Conservation (phyloP, 2,113 vertebrate species). For the Trichechus manatus region DNA sequence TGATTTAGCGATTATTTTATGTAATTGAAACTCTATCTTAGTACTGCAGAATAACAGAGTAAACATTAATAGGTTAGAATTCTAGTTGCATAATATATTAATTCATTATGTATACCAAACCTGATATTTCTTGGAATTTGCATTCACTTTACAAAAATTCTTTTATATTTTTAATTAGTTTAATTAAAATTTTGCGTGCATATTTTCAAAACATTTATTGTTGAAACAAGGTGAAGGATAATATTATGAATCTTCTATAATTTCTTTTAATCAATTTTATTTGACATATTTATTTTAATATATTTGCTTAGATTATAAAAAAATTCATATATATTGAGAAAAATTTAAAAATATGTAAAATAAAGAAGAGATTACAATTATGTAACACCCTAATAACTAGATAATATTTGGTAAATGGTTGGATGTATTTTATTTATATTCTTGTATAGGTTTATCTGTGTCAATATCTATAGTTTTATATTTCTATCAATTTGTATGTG, state of each 20-base stretch:
- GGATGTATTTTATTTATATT: background rate
- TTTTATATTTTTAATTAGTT: background rate
- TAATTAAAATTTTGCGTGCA: background rate
- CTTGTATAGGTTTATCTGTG: background rate
- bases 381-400: background rate
- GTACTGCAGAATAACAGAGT: background rate
- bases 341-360: background rate
- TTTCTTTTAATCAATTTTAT: slow-evolving; percentile 19
- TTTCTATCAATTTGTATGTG: background rate
- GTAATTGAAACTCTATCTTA: background rate
- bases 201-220: background rate
- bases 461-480: background rate
- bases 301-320: slow-evolving; percentile 1
- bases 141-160: background rate
- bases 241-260: background rate
- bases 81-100: background rate
- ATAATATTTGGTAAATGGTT: background rate
- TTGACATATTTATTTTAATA: background rate
- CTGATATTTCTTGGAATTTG: background rate
- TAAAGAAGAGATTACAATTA: background rate
- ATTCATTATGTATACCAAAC: background rate
- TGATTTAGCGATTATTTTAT: background rate
- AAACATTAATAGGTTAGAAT: background rate
- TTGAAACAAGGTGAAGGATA: background rate
- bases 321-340: background rate